A percentile compares a stretch with the other conserved stretches of the same genome.
These are phyloP conservation scores for Boulengerochromis microlepis DNA, from an alignment of 2,113 vertebrate species.

Conservation along the genomic window DNA sequence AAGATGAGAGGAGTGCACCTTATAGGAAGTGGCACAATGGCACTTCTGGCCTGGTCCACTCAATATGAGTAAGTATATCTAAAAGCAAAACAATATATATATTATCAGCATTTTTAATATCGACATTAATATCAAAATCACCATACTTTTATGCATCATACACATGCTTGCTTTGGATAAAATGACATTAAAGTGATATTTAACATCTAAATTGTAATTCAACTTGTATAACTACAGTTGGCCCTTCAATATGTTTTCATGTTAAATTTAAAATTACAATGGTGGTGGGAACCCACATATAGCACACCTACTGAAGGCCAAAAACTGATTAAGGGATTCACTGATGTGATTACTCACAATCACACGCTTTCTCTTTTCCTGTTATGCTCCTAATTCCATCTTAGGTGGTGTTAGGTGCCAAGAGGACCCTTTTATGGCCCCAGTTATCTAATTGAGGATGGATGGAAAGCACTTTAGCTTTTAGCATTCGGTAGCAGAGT, in stretches of 20 bases:
- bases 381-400: neutral
- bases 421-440: slow-evolving; percentile 22
- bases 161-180: neutral
- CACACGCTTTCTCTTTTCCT: neutral
- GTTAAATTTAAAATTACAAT: neutral
- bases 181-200: neutral
- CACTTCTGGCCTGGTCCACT: neutral
- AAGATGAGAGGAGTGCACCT: neutral
- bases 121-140: neutral
- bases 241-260: neutral
- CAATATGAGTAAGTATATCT: neutral
- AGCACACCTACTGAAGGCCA: neutral
- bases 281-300: neutral
- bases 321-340: neutral
- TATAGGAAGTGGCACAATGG: neutral
- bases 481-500: slow-evolving; percentile 5
- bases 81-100: neutral
- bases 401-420: slow-evolving; percentile 16
- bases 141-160: neutral
- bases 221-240: neutral
- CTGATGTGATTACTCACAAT: slow-evolving; percentile 7
- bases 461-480: slow-evolving; percentile 48
- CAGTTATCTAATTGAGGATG: slow-evolving; percentile 36
- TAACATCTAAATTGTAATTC: neutral
- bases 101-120: neutral